These are phyloP conservation scores for Petrophora chlorosata DNA, from an alignment of 2,888 invertebrate genomes.

Conservation along the genomic window DNA sequence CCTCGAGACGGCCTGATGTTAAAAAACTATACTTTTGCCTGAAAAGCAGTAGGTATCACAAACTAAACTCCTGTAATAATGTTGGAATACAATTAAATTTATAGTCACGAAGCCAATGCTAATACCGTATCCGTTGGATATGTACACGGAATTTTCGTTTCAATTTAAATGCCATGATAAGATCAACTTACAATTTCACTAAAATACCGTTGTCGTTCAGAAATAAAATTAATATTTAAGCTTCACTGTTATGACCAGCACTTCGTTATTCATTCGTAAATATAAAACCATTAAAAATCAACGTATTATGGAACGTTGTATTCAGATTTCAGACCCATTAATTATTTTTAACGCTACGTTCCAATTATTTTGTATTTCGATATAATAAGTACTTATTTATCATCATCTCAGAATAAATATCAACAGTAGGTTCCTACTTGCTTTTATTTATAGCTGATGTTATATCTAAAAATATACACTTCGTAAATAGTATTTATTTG, in stretches of 20 bases:
- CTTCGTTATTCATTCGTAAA: no score
- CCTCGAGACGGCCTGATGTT: no score
- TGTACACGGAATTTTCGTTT: conserved; percentile 17
- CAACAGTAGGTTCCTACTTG: neutral
- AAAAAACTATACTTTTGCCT: neutral
- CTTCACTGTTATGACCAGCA: neutral
- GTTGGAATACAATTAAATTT: neutral
- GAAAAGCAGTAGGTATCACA: neutral
- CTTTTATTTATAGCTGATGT: no score
- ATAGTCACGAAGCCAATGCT: neutral
- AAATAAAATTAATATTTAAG: conserved; percentile 2
- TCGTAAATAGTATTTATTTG: conserved; percentile 24
- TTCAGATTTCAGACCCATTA: no score
- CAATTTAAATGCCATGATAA: conserved; percentile 19
- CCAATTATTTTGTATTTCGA: neutral
- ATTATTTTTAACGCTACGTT: no score
- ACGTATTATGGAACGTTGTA: no score
- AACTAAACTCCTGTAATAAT: no score
- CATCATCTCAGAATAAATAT: neutral
- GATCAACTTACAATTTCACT: conserved; percentile 6
- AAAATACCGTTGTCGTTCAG: conserved; percentile 1
- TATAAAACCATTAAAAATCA: no score
- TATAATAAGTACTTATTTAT: neutral
- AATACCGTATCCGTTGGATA: conserved; percentile 8
- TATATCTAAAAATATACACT: conserved; percentile 25